Evolutionary conservation across 2,113 vertebrate species (phyloP).

Genomic region (Melospiza melodia): DNA sequence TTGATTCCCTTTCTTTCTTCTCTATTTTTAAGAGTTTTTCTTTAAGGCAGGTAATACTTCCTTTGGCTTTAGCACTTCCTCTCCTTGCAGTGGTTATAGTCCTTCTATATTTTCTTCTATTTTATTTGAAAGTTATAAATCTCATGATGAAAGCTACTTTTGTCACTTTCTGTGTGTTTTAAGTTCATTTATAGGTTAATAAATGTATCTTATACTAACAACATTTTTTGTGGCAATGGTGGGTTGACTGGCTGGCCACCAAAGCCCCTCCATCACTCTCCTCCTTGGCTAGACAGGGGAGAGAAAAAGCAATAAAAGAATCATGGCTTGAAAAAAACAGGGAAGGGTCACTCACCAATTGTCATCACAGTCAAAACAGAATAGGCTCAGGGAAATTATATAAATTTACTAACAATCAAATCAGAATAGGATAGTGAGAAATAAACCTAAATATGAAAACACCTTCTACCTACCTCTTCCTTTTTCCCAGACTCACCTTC

Average conservation of each 20-base stretch:
- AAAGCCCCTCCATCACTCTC: neutral
- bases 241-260: neutral
- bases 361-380: neutral
- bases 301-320: neutral
- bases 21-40: neutral
- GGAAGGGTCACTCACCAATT: neutral
- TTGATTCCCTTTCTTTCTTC: accelerated
- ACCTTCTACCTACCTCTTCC: neutral
- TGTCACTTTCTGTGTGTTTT: neutral
- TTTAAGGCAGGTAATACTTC: neutral
- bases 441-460: neutral
- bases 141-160: neutral
- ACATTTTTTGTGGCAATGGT: neutral
- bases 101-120: neutral
- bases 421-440: neutral
- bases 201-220: neutral
- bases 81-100: neutral
- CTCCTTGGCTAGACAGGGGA: neutral
- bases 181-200: neutral
- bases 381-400: accelerated
- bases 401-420: neutral
- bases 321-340: neutral
- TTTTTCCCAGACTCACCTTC: neutral
- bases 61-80: neutral
- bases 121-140: neutral